These are phyloP conservation scores for Pardalotus punctatus DNA, from an alignment of 2,113 vertebrate genomes.

Conservation along the genomic window DNA sequence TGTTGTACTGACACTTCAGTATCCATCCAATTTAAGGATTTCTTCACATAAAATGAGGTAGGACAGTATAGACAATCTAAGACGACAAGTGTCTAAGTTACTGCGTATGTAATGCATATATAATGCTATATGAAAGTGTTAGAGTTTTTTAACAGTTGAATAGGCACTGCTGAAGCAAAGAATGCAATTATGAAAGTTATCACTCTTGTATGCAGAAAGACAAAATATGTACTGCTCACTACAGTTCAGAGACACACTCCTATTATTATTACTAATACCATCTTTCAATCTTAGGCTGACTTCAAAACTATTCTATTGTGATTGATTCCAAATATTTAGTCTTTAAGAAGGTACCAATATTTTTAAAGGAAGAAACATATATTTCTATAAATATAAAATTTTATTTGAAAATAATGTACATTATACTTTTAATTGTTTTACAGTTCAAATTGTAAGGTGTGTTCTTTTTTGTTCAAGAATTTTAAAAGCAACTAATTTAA, in stretches of 20 bases:
- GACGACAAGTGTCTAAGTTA: not conserved
- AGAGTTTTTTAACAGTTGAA: not conserved
- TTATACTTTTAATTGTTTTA: conserved; percentile 71
- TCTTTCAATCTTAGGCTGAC: not conserved
- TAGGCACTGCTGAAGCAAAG: not conserved
- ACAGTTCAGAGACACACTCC: not conserved
- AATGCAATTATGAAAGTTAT: not conserved
- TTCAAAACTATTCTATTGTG: not conserved
- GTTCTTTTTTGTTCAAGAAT: conserved; percentile 76
- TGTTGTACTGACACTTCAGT: not conserved
- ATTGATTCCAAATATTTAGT: not conserved
- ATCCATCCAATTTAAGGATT: not conserved
- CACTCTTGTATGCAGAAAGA: not conserved
- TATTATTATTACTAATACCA: not conserved
- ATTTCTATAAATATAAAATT: not conserved
- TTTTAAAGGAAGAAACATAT: not conserved
- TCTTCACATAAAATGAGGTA: not conserved
- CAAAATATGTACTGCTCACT: not conserved
- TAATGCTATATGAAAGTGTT: not conserved
- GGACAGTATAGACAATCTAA: not conserved
- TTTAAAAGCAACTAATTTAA: conserved; percentile 83
- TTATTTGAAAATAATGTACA: conserved; percentile 37
- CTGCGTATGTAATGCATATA: not conserved
- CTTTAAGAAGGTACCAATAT: not conserved
- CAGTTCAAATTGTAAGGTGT: conserved; percentile 75